A percentile compares a stretch with the other conserved stretches of the same genome.
phyloP scores from a whole-genome alignment of 2,888 invertebrate genomes.

The Ochlodes sylvanus region DNA sequence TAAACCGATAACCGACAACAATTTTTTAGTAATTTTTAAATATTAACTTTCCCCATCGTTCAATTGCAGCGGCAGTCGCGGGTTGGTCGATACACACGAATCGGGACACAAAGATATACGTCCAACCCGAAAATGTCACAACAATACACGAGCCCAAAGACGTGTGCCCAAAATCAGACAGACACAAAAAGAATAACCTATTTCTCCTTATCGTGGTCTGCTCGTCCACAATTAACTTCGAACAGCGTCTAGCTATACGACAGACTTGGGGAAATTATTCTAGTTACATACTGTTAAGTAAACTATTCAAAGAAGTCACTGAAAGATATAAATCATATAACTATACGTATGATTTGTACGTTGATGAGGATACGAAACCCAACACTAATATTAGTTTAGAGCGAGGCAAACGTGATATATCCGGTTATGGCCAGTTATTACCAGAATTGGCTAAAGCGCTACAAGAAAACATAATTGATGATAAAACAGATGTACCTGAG shows the following conservation, averaged over 20 bases:
- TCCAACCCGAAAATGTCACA: slow-evolving; percentile 89
- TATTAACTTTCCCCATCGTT: neutral
- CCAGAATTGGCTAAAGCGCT: slow-evolving; percentile 72
- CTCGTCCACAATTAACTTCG: slow-evolving; percentile 89
- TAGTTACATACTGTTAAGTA: slow-evolving; percentile 62
- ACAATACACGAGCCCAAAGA: slow-evolving; percentile 86
- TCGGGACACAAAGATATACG: slow-evolving; percentile 89
- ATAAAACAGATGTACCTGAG: slow-evolving; percentile 57
- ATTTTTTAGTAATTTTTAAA: too few relatives aligned
- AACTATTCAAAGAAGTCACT: slow-evolving; percentile 57
- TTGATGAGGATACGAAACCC: slow-evolving; percentile 40
- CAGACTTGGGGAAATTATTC: slow-evolving; percentile 88
- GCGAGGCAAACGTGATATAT: slow-evolving; percentile 60
- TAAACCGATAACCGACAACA: too few relatives aligned
- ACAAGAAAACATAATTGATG: slow-evolving; percentile 56
- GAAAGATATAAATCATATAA: slow-evolving; percentile 71
- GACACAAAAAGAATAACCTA: slow-evolving; percentile 62
- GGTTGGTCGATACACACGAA: slow-evolving; percentile 92
- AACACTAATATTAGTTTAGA: slow-evolving; percentile 46
- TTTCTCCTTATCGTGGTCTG: slow-evolving; percentile 91
- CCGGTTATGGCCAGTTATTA: slow-evolving; percentile 61
- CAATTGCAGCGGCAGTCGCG: slow-evolving; percentile 71
- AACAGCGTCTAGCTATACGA: slow-evolving; percentile 87
- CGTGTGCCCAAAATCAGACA: slow-evolving; percentile 73
- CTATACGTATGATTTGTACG: slow-evolving; percentile 65